These are phyloP conservation scores for Drosophila persimilis DNA, from an alignment of 1,140 invertebrate genomes.

Conservation along the genomic window DNA sequence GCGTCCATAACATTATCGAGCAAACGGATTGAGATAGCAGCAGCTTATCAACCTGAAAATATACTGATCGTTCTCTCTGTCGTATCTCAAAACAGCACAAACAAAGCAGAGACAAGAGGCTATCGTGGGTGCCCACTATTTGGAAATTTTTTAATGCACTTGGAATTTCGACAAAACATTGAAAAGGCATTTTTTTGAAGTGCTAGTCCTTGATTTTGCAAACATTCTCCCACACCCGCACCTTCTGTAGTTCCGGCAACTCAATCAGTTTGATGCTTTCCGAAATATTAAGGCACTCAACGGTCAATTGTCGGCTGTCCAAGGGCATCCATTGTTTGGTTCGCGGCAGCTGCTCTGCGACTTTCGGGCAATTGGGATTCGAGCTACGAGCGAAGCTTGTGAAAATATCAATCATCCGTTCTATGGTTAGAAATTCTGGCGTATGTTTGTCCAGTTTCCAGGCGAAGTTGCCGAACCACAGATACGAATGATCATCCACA, in stretches of 20 bases:
- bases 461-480: conserved; percentile 84
- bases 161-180: not conserved
- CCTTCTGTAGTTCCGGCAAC: conserved; percentile 77
- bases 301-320: conserved; percentile 20
- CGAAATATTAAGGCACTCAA: conserved; percentile 83
- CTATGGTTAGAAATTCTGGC: conserved; percentile 77
- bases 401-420: conserved; percentile 83
- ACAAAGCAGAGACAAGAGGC: too few relatives aligned
- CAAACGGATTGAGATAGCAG: conserved; percentile 8
- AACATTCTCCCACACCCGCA: conserved; percentile 58
- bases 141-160: too few relatives aligned
- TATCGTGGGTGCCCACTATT: not conserved
- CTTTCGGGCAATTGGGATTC: conserved; percentile 66
- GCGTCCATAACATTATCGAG: conserved; percentile 9
- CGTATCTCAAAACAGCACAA: conserved; percentile 17
- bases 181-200: not conserved
- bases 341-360: conserved; percentile 16
- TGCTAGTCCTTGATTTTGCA: conserved; percentile 13
- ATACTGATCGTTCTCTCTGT: not conserved
- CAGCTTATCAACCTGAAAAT: conserved; percentile 34
- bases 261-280: conserved; percentile 66
- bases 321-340: conserved; percentile 63
- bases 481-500: conserved; percentile 86
- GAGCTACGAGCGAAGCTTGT: conserved; percentile 82
- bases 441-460: conserved; percentile 78